Percentiles rank a stretch among this genome's conserved stretches.
Evolutionary conservation across 2,797 vertebrate genomes (phyloP).

Genomic region (Myotis planiceps): DNA sequence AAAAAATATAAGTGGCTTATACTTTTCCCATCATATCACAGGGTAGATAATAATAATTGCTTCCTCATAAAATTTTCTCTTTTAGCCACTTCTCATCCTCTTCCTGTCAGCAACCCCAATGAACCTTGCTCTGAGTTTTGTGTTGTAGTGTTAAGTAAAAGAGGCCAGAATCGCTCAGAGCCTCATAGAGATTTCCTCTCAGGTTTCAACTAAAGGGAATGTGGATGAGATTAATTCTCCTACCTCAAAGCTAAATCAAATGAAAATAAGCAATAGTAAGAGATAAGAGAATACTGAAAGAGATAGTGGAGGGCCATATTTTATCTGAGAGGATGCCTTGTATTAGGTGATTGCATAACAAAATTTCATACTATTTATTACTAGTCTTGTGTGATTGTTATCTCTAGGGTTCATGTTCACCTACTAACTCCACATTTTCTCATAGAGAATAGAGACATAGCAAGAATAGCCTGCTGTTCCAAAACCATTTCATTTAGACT

Average conservation of each 20-base stretch:
- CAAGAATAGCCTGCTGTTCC: not conserved
- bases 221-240: not conserved
- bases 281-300: not conserved
- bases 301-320: not conserved
- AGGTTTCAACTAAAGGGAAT: not conserved
- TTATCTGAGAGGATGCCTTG: not conserved
- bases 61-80: not conserved
- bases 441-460: not conserved
- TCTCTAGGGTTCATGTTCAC: not conserved
- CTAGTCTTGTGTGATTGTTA: not conserved
- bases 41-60: not conserved
- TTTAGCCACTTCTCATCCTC: not conserved
- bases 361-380: not conserved
- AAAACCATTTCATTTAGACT: not conserved
- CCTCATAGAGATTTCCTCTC: not conserved
- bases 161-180: not conserved
- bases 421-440: not conserved
- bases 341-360: not conserved
- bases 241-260: not conserved
- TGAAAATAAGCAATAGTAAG: not conserved
- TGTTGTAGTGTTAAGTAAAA: not conserved
- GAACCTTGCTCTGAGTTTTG: not conserved
- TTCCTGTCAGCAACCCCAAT: not conserved
- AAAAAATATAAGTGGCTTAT: not conserved
- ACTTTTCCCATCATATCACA: not conserved